Percentiles rank a stretch among this genome's conserved stretches.
Conservation (phyloP, 2,113 vertebrate species). For the Prietella phreatophila region DNA sequence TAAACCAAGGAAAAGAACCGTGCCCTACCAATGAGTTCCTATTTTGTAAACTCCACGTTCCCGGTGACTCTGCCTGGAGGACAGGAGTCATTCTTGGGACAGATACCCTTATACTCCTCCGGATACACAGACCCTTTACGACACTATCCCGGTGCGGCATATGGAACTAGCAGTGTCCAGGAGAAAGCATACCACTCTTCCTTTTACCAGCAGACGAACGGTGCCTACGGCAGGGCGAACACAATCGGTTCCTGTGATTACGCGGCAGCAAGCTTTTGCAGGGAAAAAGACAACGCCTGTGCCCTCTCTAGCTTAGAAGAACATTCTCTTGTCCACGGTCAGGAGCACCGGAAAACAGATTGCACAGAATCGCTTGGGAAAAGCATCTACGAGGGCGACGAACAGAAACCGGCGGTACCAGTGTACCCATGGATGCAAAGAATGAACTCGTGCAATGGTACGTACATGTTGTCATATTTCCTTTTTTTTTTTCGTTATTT, state of each 20-base stretch:
- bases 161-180: slow-evolving; percentile 76
- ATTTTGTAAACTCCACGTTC: slow-evolving; percentile 99
- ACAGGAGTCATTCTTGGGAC: slow-evolving; percentile 93
- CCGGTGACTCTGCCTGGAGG: slow-evolving; percentile 92
- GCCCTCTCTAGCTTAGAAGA: slow-evolving; percentile 77
- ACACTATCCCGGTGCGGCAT: slow-evolving; percentile 82
- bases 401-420: slow-evolving; percentile 84
- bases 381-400: slow-evolving; percentile 82
- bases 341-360: slow-evolving; percentile 86
- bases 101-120: slow-evolving; percentile 93
- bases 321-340: slow-evolving; percentile 75
- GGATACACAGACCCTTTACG: slow-evolving; percentile 92
- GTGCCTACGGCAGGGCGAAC: slow-evolving; percentile 77
- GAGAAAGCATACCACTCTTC: slow-evolving; percentile 84
- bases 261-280: slow-evolving; percentile 83
- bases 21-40: slow-evolving; percentile 95
- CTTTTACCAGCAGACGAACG: slow-evolving; percentile 85
- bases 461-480: slow-evolving; percentile 66
- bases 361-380: slow-evolving; percentile 82
- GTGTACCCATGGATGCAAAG: slow-evolving; percentile 94
- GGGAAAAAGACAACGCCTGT: slow-evolving; percentile 86
- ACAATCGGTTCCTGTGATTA: slow-evolving; percentile 82
- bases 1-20: slow-evolving; percentile 85
- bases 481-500: slow-evolving; percentile 49
- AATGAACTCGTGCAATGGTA: slow-evolving; percentile 95